Base-by-base conservation (phyloP, 1,140 invertebrate genomes). In the Drosophila nikananu region DNA sequence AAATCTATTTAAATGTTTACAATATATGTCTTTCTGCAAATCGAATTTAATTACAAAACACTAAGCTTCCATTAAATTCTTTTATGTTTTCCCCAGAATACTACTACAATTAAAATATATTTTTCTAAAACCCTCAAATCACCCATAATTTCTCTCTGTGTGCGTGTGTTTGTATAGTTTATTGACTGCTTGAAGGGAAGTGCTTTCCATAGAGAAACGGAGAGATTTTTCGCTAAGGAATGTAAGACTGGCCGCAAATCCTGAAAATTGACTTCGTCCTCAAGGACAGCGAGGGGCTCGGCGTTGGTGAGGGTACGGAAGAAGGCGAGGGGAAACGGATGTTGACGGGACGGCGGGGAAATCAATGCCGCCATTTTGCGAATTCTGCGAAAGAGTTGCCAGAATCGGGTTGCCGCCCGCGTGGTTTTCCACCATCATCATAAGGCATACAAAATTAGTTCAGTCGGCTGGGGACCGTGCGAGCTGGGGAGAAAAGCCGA, bases 111-210 rank as follows among this genome's bases (percentile, higher is more conserved):
- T 13, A 32, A 32, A 32, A 21, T 32, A 6, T 0, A 27, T 19
- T 5, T 25, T 39, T 2, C n/a, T 13, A 10, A 10, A 5, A 19
- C 1, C 9, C 5, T 32, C 32, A 32, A 32, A 32, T 32, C 10
- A 0, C 3, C 13, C n/a, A 1, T 9, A 32, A 35, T 64, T 49
- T 75, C 61, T 51, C 37, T 64, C 55, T 55, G 70, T 66, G 61
- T 30, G 46, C 71, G 74, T 68, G 86, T 80, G 71, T 70, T 80
- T 62, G 77, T 84, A 74, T 92, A 92, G 90, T 92, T 92, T 92
- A 92, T 92, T 92, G 86, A 92, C 90, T 92, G 63, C 90, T 68
- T 90, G 82, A 82, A 75, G 80, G 82, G 90, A 92, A 92, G 90
- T 92, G 86, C 82, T 90, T 92, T 91, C 80, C 80, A 65, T 71